phyloP scores from a whole-genome alignment of 2,113 vertebrate genomes.

The Percina caprodes region DNA sequence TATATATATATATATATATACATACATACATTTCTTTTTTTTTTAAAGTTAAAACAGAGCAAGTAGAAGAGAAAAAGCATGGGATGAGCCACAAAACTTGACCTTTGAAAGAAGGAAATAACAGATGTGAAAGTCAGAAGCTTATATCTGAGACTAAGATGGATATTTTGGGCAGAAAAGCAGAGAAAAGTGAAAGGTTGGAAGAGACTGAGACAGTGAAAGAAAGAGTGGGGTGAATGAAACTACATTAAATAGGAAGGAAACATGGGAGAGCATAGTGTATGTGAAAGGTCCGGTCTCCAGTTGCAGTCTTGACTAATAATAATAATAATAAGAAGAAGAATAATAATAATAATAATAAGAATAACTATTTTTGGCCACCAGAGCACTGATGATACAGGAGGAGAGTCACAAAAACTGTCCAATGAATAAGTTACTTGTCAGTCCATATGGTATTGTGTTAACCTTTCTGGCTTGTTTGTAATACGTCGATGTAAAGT shows the following conservation, averaged over 20 bases:
- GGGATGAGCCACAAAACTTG: conserved; percentile 33
- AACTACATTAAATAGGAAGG: not conserved
- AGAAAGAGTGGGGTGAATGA: not conserved
- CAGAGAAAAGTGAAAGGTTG: not conserved
- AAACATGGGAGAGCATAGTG: not conserved
- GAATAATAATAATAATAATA: too few species aligned
- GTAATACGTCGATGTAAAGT: not conserved
- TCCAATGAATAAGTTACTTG: not conserved
- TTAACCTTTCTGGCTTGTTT: not conserved
- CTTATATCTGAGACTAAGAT: conserved; percentile 1
- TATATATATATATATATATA: too few species aligned
- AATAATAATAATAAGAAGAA: not conserved
- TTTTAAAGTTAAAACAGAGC: conserved; percentile 34
- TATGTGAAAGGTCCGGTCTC: not conserved
- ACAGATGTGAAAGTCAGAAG: conserved; percentile 26
- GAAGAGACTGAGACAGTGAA: not conserved
- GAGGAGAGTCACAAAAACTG: not conserved
- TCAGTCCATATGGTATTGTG: not conserved
- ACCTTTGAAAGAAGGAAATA: conserved; percentile 43
- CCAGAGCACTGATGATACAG: not conserved
- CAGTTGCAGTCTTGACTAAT: not conserved
- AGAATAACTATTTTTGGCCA: not conserved
- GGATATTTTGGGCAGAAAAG: conserved; percentile 13
- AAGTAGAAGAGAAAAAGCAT: not conserved
- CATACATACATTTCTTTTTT: not conserved